Evolutionary conservation across 1,140 invertebrate species (phyloP).

Genomic region (Pygmarrhopalites habei): DNA sequence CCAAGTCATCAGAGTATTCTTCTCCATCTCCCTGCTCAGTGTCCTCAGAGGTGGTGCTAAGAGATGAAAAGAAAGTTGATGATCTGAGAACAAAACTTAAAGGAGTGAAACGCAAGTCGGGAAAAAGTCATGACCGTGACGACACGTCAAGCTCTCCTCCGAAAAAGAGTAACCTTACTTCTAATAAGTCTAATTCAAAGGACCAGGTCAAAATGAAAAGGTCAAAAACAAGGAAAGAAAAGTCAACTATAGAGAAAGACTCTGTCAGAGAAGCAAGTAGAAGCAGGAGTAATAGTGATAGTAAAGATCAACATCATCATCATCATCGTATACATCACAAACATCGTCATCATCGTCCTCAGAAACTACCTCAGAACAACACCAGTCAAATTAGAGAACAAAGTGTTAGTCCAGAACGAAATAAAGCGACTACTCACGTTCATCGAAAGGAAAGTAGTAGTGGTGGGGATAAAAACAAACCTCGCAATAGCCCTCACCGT

Average conservation of each 20-base stretch:
- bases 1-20: constrained; percentile 41
- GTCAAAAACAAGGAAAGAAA: not conserved
- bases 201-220: constrained; percentile 1
- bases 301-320: constrained; percentile 36
- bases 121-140: not conserved
- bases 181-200: not conserved
- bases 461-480: no score
- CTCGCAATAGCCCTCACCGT: no score
- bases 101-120: not conserved
- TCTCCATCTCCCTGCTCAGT: not conserved
- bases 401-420: not conserved
- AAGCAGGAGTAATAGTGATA: no score
- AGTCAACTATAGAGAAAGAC: no score
- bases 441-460: not conserved
- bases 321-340: constrained; percentile 52
- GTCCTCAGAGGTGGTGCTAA: constrained; percentile 13
- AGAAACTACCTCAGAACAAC: constrained; percentile 27
- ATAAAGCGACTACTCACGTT: not conserved
- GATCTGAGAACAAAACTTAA: no score
- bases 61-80: not conserved
- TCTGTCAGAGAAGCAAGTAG: no score
- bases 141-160: not conserved
- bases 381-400: not conserved
- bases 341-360: constrained; percentile 44
- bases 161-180: no score